These are phyloP conservation scores for Lucifuga dentata DNA, from an alignment of 2,113 vertebrate species.

Conservation along the genomic window DNA sequence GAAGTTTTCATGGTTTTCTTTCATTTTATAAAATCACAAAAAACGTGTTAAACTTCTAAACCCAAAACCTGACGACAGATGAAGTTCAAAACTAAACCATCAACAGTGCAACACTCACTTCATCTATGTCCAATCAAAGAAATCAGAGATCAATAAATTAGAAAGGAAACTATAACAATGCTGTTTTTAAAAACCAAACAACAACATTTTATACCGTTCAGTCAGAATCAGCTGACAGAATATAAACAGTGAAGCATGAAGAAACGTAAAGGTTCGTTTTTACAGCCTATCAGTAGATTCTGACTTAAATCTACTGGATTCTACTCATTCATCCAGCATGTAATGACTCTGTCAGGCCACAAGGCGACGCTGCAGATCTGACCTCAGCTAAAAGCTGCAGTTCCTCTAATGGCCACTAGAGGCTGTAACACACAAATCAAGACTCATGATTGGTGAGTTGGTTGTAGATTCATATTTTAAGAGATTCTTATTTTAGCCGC, in stretches of 20 bases:
- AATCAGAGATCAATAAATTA: slow-evolving; percentile 47
- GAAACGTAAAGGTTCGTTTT: background rate
- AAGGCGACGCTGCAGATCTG: slow-evolving; percentile 14
- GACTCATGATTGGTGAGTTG: too few relatives aligned
- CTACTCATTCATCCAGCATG: slow-evolving; percentile 19
- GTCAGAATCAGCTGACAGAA: slow-evolving; percentile 8
- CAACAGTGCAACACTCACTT: too few relatives aligned
- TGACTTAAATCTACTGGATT: too few relatives aligned
- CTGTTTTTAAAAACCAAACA: slow-evolving; percentile 18
- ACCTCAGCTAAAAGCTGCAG: slow-evolving; percentile 3
- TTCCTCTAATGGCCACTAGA: slow-evolving; percentile 5
- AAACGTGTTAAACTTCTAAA: too few relatives aligned
- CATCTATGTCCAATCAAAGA: too few relatives aligned
- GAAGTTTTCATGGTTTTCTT: too few relatives aligned
- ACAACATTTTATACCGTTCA: slow-evolving; percentile 6
- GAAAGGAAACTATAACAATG: slow-evolving; percentile 44
- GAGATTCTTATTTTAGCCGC: too few relatives aligned
- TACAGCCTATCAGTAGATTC: too few relatives aligned
- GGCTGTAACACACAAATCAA: background rate
- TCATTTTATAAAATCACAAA: too few relatives aligned
- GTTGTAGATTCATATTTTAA: too few relatives aligned
- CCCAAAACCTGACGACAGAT: too few relatives aligned
- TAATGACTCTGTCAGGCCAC: slow-evolving; percentile 12
- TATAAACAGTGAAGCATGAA: slow-evolving; percentile 1
- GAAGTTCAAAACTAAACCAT: too few relatives aligned